These are phyloP conservation scores for Morpho deidamia DNA, from an alignment of 2,888 invertebrate genomes.

Conservation along the genomic window DNA sequence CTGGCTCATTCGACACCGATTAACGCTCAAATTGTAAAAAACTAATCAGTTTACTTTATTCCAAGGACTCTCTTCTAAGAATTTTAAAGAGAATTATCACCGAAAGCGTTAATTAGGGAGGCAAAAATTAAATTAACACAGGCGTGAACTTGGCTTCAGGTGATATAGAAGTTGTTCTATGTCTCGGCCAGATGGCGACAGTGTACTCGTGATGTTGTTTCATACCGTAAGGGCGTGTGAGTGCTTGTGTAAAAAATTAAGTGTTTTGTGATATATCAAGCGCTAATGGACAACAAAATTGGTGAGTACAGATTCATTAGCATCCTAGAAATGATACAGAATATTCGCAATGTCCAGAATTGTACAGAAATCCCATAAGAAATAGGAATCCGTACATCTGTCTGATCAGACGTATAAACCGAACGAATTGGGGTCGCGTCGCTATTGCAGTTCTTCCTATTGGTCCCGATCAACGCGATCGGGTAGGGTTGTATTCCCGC, in stretches of 20 bases:
- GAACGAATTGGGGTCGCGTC: constrained; percentile 56
- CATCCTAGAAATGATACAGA: constrained; percentile 25
- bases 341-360: constrained; percentile 39
- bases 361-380: constrained; percentile 55
- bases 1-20: neutral
- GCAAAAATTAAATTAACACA: constrained; percentile 51
- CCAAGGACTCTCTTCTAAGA: constrained; percentile 27
- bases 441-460: constrained; percentile 42
- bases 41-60: constrained; percentile 4
- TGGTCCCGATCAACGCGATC: constrained; percentile 42
- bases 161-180: constrained; percentile 33
- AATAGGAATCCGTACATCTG: constrained; percentile 68
- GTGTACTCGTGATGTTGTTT: constrained; percentile 74
- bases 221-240: constrained; percentile 74
- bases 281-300: constrained; percentile 58
- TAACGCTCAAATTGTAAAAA: constrained; percentile 2
- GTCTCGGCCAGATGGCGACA: constrained; percentile 66
- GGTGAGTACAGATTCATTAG: constrained; percentile 55
- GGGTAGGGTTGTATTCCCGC: constrained; percentile 61
- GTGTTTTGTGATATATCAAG: constrained; percentile 72
- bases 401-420: constrained; percentile 65
- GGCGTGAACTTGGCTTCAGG: constrained; percentile 54
- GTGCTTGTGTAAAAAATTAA: constrained; percentile 71
- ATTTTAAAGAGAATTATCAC: constrained; percentile 34
- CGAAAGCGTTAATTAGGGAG: constrained; percentile 33